Evolutionary conservation across 2,797 vertebrate species (phyloP), one percentile per base, ranked within the genome.

Genomic region (Lepus townsendii): DNA sequence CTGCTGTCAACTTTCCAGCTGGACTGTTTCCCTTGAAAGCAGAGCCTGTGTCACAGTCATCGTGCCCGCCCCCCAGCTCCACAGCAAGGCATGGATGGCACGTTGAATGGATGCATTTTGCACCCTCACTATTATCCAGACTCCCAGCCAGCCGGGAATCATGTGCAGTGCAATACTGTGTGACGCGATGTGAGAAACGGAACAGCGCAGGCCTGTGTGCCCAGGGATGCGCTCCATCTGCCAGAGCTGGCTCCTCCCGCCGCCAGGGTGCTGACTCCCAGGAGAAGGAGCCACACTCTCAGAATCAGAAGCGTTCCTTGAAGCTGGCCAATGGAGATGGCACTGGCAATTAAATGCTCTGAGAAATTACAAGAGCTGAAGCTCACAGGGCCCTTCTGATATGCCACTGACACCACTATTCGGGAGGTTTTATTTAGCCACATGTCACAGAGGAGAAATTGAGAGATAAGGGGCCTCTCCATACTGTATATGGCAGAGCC

Each of bases 61-160:
- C 83, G 38, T 13, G n/a, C 24, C 3, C 0, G 7, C 42, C 73
- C 71, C 92, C 86, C 71, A 76, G 91, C 94, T 96, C 72, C 26
- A 93, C n/a, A 50, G 94, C 35, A 75, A 93, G 88, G 87, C 10
- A 87, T 84, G 93, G 88, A 77, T 80, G 69, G 63, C 77, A 86
- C 71, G 86, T 10, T 87, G 76, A 94, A 83, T 83, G 57, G 71
- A 91, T 77, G 88, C n/a, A 94, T 89, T 79, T 86, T 83, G 86
- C 89, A 83, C 84, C 52, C 20, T 73, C 72, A 32, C 93, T 92
- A 50, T 35, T 80, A 47, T 83, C 83, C 94, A 93, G 78, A 38
- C 50, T 94, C 65, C 83, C 62, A 54, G 68, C 77, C 90, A 73
- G 68, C 77, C 27, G 0, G 24, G 57, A 79, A 42, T 86, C 85